Evolutionary conservation across 2,113 vertebrate genomes (phyloP).

Genomic region (Copsychus sechellarum): DNA sequence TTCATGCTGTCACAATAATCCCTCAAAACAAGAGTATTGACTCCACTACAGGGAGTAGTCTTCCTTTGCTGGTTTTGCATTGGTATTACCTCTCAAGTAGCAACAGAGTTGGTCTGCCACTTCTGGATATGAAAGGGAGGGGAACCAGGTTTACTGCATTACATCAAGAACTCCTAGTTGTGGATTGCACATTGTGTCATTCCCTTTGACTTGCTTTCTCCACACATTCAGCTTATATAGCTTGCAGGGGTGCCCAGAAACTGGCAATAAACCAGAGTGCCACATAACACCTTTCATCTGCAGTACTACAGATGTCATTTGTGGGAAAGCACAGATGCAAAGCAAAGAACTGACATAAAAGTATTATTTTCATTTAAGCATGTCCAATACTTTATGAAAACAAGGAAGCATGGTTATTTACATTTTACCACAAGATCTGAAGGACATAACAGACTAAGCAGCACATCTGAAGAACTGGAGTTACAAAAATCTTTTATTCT

Average conservation of each 20-base stretch:
- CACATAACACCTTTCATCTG: background rate
- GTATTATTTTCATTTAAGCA: background rate
- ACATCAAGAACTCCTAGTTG: background rate
- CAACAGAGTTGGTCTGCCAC: background rate
- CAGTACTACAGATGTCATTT: background rate
- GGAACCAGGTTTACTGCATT: background rate
- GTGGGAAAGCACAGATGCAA: background rate
- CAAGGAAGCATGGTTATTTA: background rate
- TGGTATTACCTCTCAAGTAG: background rate
- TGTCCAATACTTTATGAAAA: background rate
- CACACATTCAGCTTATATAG: background rate
- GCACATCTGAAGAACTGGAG: background rate
- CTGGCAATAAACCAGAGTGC: background rate
- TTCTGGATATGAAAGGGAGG: background rate
- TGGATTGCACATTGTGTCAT: background rate
- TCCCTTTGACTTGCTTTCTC: background rate
- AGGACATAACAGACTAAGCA: background rate
- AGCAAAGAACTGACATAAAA: background rate
- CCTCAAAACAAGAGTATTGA: background rate
- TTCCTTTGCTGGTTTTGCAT: background rate
- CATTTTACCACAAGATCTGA: background rate
- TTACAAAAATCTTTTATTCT: background rate
- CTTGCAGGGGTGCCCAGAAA: background rate
- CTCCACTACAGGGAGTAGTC: background rate
- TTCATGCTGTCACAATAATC: background rate